A percentile compares a stretch with the other conserved stretches of the same genome.
phyloP scores from a whole-genome alignment of 2,888 invertebrate species.

The Drosophila lutescens region DNA sequence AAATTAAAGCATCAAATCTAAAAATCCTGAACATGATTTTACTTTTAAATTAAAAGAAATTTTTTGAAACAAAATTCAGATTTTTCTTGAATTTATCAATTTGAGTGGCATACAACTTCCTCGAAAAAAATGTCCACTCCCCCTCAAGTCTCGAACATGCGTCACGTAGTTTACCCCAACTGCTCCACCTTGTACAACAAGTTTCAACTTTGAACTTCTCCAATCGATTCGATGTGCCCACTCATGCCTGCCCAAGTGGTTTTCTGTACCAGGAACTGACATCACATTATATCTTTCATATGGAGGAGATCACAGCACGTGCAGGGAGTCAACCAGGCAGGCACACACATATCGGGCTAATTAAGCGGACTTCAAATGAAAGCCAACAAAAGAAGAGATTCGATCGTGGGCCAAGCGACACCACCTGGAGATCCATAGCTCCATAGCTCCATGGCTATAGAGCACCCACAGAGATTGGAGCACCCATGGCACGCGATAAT shows the following conservation, averaged over 20 bases:
- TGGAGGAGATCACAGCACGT: slow-evolving; percentile 52
- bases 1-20: no score
- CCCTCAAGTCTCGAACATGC: not conserved
- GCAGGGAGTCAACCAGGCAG: slow-evolving; percentile 36
- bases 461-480: slow-evolving; percentile 72
- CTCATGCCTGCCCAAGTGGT: slow-evolving; percentile 39
- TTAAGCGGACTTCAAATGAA: slow-evolving; percentile 76
- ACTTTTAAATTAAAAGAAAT: no score
- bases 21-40: no score
- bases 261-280: slow-evolving; percentile 69
- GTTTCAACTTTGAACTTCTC: slow-evolving; percentile 57
- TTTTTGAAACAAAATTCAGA: not conserved
- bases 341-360: slow-evolving; percentile 66
- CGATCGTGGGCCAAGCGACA: slow-evolving; percentile 75
- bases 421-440: slow-evolving; percentile 56
- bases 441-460: slow-evolving; percentile 1
- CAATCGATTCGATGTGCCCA: slow-evolving; percentile 55
- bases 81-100: not conserved
- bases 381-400: slow-evolving; percentile 47
- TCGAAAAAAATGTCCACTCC: not conserved
- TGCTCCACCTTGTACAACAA: slow-evolving; percentile 44
- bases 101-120: not conserved
- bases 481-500: slow-evolving; percentile 77
- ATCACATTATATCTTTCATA: slow-evolving; percentile 53
- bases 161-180: slow-evolving; percentile 33